Base-by-base conservation (phyloP, 2,888 invertebrate species). In the Blastobasis lacticolella region DNA sequence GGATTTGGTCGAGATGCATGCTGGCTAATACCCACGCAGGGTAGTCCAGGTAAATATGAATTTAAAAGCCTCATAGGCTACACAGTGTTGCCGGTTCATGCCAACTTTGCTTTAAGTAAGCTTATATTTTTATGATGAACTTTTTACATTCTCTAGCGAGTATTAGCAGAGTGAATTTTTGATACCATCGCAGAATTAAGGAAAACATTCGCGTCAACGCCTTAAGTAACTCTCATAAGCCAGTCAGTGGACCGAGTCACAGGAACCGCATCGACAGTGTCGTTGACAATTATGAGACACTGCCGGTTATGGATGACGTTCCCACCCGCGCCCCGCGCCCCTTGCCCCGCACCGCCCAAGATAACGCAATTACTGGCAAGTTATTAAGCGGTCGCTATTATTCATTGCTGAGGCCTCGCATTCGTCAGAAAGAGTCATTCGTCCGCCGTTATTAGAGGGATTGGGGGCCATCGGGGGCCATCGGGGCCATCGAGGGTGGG, bases 331-430 rank as follows among this genome's bases (percentile, higher is more conserved):
- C 75, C 74, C 60, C 23, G 23, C 3, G 23, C 23, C 23, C 23
- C 64, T 73, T 61, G 63, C 73, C 76, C 75, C 59, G 64, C 71
- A 60, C 62, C 69, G 63, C 73, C 67, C 78, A 75, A 84, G 84
- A 85, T 84, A 83, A 83, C 80, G 78, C 78, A 85, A 85, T 85
- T 83, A 85, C 74, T 67, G 67, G 56, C 63, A 70, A 69, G 78
- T 81, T 85, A 85, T 81, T 84, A 84, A 84, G 73, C 75, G 78
- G 69, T 73, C 60, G 66, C 73, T 73, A 84, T 86, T 81, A 86
- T 76, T 86, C 84, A 84, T 80, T 70, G 67, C 73, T 70, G 68
- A 72, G 73, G 69, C 72, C 75, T 68, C 61, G 67, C 67, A 75
- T 80, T 75, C 71, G 75, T 78, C 70, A 69, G 57, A 55, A 54